Evolutionary conservation across 2,113 vertebrate genomes (phyloP), one percentile per base, ranked within the genome.

Genomic region (Brienomyrus brachyistius): DNA sequence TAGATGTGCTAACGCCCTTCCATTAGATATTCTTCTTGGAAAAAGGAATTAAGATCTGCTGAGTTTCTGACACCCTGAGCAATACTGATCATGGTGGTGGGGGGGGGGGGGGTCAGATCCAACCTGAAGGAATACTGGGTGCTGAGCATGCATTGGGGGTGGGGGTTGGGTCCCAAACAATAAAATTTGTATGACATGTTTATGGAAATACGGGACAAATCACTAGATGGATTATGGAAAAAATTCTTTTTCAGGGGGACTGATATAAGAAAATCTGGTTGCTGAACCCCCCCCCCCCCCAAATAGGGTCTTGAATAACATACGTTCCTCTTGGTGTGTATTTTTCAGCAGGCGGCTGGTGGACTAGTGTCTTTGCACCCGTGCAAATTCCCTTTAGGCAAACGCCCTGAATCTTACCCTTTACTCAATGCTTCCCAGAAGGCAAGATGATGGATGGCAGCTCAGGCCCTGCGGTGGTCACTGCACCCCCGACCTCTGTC

Each of bases 401-500:
- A 9, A 84, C 45, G 23, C 45, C 8, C 43, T 48, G 35, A n/a
- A 21, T n/a, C 43, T 84, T 84, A 45, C 4, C 43, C 47, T 84
- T 84, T 43, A 27, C 11, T 80, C 23, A 23, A 31, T 50, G 5
- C 31, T 86, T 13, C 51, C 11, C 50, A n/a, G n/a, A 23, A 87
- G 85, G 27, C 88, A 95, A 94, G 94, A 96, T 95, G 92, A 99
- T 99, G 98, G 99, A 99, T 95, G 98, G 98, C 93, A 97, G 98
- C 90, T 96, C 97, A 89, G 96, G 95, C 90, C 96, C 96, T 50
- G 97, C 97, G 90, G 98, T 99, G 97, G 98, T 99, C 96, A 98
- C 98, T 90, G 97, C 98, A 94, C 98, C 98, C 90, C 97, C 97
- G 90, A 97, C 97, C 91, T 97, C 97, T 70, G 97, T 97, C 11